Percentiles rank a stretch among this genome's conserved stretches.
Evolutionary conservation across 1,140 invertebrate species (phyloP).

Genomic region (Drosophila lacertosa): DNA sequence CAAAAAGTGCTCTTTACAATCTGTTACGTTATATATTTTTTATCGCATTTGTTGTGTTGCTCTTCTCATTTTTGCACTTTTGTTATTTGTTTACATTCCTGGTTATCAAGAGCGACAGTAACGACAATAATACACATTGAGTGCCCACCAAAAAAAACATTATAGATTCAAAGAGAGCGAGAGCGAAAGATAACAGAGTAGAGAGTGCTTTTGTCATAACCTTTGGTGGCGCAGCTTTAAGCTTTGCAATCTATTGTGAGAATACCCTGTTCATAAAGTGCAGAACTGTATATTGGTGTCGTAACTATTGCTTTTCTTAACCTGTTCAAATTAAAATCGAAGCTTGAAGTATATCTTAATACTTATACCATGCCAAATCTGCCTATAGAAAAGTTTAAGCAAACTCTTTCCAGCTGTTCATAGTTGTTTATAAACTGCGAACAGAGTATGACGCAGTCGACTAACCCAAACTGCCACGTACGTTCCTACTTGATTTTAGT

Average conservation of each 20-base stretch:
- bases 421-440: no score
- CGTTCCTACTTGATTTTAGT: not conserved
- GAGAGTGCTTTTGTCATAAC: not conserved
- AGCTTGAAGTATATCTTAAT: no score
- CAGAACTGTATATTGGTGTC: no score
- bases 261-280: not conserved
- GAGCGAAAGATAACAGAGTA: not conserved
- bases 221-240: not conserved
- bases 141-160: slow-evolving; percentile 14
- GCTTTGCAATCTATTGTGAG: not conserved
- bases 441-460: no score
- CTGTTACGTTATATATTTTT: slow-evolving; percentile 65
- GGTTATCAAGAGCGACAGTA: slow-evolving; percentile 50
- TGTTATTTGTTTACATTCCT: slow-evolving; percentile 53
- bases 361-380: no score
- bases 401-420: no score
- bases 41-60: slow-evolving; percentile 57
- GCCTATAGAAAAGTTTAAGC: no score
- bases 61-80: slow-evolving; percentile 62
- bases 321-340: no score
- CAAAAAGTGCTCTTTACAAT: slow-evolving; percentile 24
- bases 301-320: no score
- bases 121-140: slow-evolving; percentile 5
- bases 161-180: slow-evolving; percentile 3
- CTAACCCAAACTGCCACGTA: no score